A percentile compares a stretch with the other conserved stretches of the same genome.
Evolutionary conservation across 2,113 vertebrate genomes (phyloP).

Genomic region (Rana temporaria): DNA sequence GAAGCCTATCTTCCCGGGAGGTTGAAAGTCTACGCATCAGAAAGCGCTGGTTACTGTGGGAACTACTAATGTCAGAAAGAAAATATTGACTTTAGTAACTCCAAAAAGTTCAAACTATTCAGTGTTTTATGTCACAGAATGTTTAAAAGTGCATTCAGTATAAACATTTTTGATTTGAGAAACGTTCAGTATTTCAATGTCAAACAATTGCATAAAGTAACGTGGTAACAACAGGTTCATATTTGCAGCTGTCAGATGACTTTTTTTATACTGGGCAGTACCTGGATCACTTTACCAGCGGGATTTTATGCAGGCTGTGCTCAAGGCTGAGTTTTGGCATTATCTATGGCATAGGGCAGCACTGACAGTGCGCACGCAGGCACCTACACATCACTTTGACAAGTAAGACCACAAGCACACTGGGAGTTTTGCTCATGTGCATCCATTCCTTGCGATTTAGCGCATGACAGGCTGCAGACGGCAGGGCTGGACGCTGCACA

Average conservation of each 20-base stretch:
- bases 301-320: no score
- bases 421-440: no score
- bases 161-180: constrained; percentile 9
- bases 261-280: background rate
- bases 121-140: background rate
- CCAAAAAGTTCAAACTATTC: background rate
- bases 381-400: no score
- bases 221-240: background rate
- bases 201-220: background rate
- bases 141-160: constrained; percentile 2
- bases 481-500: no score
- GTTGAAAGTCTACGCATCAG: background rate
- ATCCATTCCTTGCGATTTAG: no score
- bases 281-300: no score
- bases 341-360: no score
- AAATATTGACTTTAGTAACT: background rate
- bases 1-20: background rate
- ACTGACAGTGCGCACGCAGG: no score
- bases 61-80: constrained; percentile 8
- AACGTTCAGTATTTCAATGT: background rate
- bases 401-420: no score
- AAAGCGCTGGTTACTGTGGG: background rate
- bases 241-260: background rate
- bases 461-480: no score
- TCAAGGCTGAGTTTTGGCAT: no score